These are phyloP conservation scores for Protonemura montana DNA, from an alignment of 2,888 invertebrate genomes.

Conservation along the genomic window DNA sequence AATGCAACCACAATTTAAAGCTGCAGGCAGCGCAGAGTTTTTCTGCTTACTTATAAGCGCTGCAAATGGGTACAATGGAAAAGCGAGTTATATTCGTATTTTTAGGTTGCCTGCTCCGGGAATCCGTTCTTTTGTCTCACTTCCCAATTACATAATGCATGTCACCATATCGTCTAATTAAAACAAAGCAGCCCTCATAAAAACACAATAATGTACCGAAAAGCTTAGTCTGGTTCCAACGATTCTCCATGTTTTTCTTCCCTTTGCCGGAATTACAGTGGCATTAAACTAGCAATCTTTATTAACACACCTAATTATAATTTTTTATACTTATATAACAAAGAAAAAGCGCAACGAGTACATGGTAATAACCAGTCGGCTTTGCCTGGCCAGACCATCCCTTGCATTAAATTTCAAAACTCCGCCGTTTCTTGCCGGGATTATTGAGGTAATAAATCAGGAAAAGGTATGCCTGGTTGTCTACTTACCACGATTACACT, in stretches of 20 bases:
- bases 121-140: neutral
- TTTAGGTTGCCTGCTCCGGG: neutral
- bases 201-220: neutral
- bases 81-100: neutral
- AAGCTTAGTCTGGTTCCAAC: neutral
- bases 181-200: constrained; percentile 12
- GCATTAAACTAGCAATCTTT: neutral
- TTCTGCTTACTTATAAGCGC: neutral
- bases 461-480: neutral
- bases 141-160: neutral
- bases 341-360: neutral
- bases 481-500: neutral
- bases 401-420: neutral
- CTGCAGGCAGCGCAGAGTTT: neutral
- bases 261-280: neutral
- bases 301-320: neutral
- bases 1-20: neutral
- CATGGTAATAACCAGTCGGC: neutral
- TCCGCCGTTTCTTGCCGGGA: neutral
- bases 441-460: neutral
- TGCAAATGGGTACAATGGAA: neutral
- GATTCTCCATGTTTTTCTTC: neutral
- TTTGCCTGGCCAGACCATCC: neutral
- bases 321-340: neutral
- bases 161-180: constrained; percentile 12